Conservation (phyloP, 2,888 invertebrate species). For the Agapostemon virescens region DNA sequence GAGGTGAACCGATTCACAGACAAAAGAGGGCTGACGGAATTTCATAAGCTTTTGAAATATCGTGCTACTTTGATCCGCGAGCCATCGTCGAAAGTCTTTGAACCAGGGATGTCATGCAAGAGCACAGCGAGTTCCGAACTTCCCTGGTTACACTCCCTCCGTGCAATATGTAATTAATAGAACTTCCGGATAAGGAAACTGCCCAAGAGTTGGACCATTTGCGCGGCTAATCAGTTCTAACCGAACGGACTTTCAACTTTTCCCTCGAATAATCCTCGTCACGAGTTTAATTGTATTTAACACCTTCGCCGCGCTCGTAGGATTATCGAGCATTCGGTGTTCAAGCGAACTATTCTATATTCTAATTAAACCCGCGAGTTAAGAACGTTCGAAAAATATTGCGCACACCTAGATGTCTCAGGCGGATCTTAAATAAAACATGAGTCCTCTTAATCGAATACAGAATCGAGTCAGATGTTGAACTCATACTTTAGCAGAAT, state of each 20-base stretch:
- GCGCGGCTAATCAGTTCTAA: not conserved
- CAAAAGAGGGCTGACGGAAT: slow-evolving; percentile 40
- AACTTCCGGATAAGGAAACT: slow-evolving; percentile 20
- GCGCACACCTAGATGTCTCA: too few relatives aligned
- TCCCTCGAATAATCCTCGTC: not conserved
- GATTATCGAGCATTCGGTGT: not conserved
- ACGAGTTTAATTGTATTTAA: not conserved
- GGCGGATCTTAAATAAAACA: too few relatives aligned
- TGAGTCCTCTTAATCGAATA: too few relatives aligned
- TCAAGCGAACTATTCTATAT: not conserved
- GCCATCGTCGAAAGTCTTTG: slow-evolving; percentile 39
- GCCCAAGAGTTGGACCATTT: not conserved
- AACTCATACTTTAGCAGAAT: too few relatives aligned
- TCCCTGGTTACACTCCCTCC: slow-evolving; percentile 41
- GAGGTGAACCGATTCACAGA: slow-evolving; percentile 18
- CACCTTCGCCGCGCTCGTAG: not conserved
- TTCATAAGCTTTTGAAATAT: slow-evolving; percentile 60
- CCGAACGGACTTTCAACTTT: not conserved
- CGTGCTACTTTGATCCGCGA: slow-evolving; percentile 58
- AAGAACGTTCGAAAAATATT: not conserved
- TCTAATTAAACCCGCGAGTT: not conserved
- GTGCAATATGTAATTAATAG: slow-evolving; percentile 44
- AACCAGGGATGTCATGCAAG: slow-evolving; percentile 44
- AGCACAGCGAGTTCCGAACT: slow-evolving; percentile 56
- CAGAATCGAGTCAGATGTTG: too few relatives aligned